Percentiles rank a stretch among this genome's conserved stretches.
phyloP scores from a whole-genome alignment of 1,140 invertebrate genomes.

The Gonioctena quinquepunctata region DNA sequence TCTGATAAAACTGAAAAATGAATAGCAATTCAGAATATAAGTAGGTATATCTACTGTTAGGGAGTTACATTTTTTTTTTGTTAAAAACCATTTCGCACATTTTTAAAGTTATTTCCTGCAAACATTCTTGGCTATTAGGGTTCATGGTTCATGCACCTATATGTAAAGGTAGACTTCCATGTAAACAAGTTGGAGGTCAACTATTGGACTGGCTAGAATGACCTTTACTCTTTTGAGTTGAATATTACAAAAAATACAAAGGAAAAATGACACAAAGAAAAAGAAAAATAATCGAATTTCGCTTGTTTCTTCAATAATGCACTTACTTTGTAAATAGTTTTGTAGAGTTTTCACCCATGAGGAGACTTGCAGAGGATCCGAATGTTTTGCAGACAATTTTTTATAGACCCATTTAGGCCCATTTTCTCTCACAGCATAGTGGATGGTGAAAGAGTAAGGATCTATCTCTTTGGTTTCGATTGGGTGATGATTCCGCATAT shows the following conservation, averaged over 20 bases:
- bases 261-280: no score
- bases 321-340: constrained; percentile 59
- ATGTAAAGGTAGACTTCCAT: not conserved
- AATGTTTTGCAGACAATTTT: constrained; percentile 63
- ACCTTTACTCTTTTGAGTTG: not conserved
- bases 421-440: constrained; percentile 64
- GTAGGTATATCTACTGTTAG: no score
- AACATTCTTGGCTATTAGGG: no score
- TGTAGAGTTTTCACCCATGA: constrained; percentile 68
- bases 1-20: no score
- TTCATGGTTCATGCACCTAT: no score
- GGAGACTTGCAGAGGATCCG: constrained; percentile 64
- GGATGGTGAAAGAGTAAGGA: constrained; percentile 63
- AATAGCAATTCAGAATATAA: no score
- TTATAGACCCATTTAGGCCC: constrained; percentile 67
- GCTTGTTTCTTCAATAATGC: not conserved
- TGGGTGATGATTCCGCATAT: constrained; percentile 45
- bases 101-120: no score
- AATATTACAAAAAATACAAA: no score
- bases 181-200: no score
- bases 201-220: not conserved
- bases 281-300: not conserved
- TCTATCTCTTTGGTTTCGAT: constrained; percentile 45
- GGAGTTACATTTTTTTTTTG: no score
- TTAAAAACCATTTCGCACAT: no score